Percentiles rank a stretch among this genome's conserved stretches.
phyloP scores from a whole-genome alignment of 1,140 invertebrate genomes.

The silkworm (Bombyx mori) region ASM3026992v2 NC_085129.1:7847001-7847500 shows the following conservation, averaged over 20 bases:
- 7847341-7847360: constrained; percentile 51
- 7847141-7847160: constrained; percentile 51
- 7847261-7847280: constrained; percentile 11
- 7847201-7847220: constrained; percentile 64
- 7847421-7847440: too few relatives aligned
- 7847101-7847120: constrained; percentile 58
- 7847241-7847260: constrained; percentile 34
- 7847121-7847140: constrained; percentile 56
- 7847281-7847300: not conserved
- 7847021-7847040: constrained; percentile 27
- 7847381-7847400: constrained; percentile 10
- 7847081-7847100: constrained; percentile 34
- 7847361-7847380: constrained; percentile 53
- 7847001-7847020: constrained; percentile 23
- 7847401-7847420: not conserved
- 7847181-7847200: constrained; percentile 53
- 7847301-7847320: constrained; percentile 22
- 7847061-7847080: constrained; percentile 22
- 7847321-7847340: constrained; percentile 40
- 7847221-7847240: constrained; percentile 68
- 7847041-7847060: constrained; percentile 26
- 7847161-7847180: constrained; percentile 43
- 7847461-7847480: too few relatives aligned
- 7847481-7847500: too few relatives aligned
- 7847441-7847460: too few relatives aligned